Base-by-base conservation (phyloP, 2,113 vertebrate genomes). In the Albula glossodonta region DNA sequence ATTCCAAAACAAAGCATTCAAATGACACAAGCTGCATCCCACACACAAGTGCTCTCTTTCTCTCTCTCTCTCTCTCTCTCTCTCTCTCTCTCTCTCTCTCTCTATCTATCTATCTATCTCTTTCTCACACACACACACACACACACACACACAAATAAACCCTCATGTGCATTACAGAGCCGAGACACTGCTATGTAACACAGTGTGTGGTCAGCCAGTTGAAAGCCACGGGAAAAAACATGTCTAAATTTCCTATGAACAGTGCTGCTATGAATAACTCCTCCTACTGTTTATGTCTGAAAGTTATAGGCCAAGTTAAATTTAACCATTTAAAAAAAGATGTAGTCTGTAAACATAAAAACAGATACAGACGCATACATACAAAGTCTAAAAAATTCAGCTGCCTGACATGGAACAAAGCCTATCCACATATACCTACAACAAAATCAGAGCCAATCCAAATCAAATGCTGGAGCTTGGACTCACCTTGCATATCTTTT, bases 191-290 rank as follows among this genome's bases (percentile, higher is more conserved):
- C 84, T 87, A 91, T 77, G 89, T 91, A 91, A 91, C 90, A 85
- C 91, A 90, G 91, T 90, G 92, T 94, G 93, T 93, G 94, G 95
- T 94, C 93, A 95, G 86, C 91, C 90, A 91, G 90, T 89, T 91
- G 90, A 93, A 87, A 91, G 92, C 92, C 88, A 91, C 94, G 95
- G 95, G 93, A 95, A 94, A 90, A 25, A 74, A 25, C 19, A 90
- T 90, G 87, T 93, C 93, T 93, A 93, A 95, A 94, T 93, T 93
- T 94, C 94, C 93, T 90, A 91, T 92, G 91, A 94, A 94, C 92
- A 92, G 92, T 93, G 93, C 92, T 93, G 94, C 94, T 95, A 94
- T 94, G 94, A 95, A 95, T 93, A 94, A 92, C 91, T 52, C 94
- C 93, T 90, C 94, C 95, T 90, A 94, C 94, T 84, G 88, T 88